Evolutionary conservation across 2,797 vertebrate genomes (phyloP).

Genomic region (Pangasius larnaudii): DNA sequence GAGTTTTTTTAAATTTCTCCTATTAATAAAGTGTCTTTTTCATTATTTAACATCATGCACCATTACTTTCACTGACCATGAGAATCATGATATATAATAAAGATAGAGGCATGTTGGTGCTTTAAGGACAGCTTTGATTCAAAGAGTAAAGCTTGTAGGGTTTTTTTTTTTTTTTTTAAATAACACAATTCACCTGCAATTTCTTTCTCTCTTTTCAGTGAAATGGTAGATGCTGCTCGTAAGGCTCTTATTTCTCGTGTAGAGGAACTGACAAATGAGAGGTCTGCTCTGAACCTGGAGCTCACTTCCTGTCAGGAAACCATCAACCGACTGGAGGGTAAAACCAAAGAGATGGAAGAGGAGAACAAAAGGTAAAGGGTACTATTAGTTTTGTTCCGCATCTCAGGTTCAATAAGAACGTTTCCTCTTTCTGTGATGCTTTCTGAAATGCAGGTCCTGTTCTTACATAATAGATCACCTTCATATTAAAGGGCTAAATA

Average conservation of each 20-base stretch:
- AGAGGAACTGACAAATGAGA: conserved; percentile 79
- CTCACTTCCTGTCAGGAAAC: conserved; percentile 71
- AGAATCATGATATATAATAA: background rate
- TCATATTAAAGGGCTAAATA: background rate
- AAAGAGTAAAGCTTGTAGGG: background rate
- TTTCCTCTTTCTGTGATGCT: conserved; percentile 1
- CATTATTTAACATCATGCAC: background rate
- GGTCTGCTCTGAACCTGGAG: conserved; percentile 73
- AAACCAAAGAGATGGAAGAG: conserved; percentile 78
- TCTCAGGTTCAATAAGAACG: background rate
- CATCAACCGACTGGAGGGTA: conserved; percentile 67
- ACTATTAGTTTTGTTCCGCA: background rate
- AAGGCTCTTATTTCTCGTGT: conserved; percentile 78
- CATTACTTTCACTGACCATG: background rate
- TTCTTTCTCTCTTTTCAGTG: conserved; percentile 60
- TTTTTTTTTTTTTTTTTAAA: background rate
- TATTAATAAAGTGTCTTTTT: background rate
- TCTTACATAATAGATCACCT: background rate
- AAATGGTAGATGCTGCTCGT: conserved; percentile 75
- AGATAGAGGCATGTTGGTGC: background rate
- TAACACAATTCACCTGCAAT: background rate
- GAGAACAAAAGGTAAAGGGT: conserved; percentile 74
- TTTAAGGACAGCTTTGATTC: background rate
- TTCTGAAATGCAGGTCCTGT: background rate
- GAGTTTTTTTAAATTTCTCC: background rate